Conservation (phyloP, 1,140 invertebrate genomes). For the Sipha flava region DNA sequence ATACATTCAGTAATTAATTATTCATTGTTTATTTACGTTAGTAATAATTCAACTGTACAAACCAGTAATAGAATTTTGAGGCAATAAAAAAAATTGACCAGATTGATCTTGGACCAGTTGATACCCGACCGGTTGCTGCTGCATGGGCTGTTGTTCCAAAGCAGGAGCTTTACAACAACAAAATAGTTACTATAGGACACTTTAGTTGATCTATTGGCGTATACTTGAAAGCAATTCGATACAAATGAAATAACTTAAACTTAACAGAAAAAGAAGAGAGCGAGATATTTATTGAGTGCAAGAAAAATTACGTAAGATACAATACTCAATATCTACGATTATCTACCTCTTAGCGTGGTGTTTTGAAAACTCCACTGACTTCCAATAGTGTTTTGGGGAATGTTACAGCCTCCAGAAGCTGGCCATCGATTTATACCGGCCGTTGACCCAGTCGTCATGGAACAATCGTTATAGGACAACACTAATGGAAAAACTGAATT, state of each 20-base stretch:
- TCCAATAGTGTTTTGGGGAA: slow-evolving; percentile 19
- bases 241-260: background rate
- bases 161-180: slow-evolving; percentile 7
- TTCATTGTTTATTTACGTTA: no score
- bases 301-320: no score
- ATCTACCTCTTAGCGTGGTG: background rate
- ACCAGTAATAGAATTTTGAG: slow-evolving; percentile 24
- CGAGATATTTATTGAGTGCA: no score
- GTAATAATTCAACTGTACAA: background rate
- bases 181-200: background rate
- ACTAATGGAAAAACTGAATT: background rate
- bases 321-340: no score
- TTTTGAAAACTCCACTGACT: slow-evolving; percentile 19
- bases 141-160: background rate
- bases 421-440: slow-evolving; percentile 12
- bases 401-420: background rate
- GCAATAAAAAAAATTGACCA: slow-evolving; percentile 6
- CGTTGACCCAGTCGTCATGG: background rate
- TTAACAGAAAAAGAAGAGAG: no score
- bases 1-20: no score
- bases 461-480: slow-evolving; percentile 25
- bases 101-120: slow-evolving; percentile 23
- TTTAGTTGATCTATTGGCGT: no score
- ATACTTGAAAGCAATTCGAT: background rate
- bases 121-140: background rate